Base-by-base conservation (phyloP, 2,888 invertebrate species). In the Apodemia zela region DNA sequence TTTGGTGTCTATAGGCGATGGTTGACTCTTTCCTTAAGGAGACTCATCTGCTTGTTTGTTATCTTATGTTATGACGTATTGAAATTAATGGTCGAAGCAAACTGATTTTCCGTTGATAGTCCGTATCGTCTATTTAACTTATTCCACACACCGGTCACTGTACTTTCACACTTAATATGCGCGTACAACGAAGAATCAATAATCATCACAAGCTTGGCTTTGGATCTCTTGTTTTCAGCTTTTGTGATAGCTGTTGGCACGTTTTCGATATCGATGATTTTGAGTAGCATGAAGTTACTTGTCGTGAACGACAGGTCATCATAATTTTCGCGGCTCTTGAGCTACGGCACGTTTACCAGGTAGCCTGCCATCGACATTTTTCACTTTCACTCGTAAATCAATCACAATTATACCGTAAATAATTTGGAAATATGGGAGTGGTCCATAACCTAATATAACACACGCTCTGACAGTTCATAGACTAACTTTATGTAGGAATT, bases 101-200 rank as follows among this genome's bases (percentile, higher is more conserved):
- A n/a, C n/a, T n/a, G n/a, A n/a, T n/a, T n/a, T n/a, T n/a, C n/a
- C n/a, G n/a, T n/a, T n/a, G n/a, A n/a, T n/a, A n/a, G n/a, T n/a
- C n/a, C n/a, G n/a, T n/a, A n/a, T n/a, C n/a, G n/a, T n/a, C n/a
- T n/a, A n/a, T 62, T 54, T 59, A 60, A 10, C 11, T 42, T 35
- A 42, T 54, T 65, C 60, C 59, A 61, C n/a, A 61, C 60, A 49
- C 47, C 60, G 49, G 62, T 38, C 51, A 61, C 29, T 51, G 64
- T 64, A 45, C 45, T 42, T 49, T 61, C 61, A 18, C 59, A 47
- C 10, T 69, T 73, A 2, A 71, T 71, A 38, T 73, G 71, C 1
- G 69, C 70, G 15, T 49, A 25, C 63, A 72, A 57, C 4, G 61
- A 61, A 15, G 38, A 61, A 33, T 64, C 61, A 35, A 61, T 64